Evolutionary conservation across 1,140 invertebrate genomes (phyloP), one percentile per base, ranked within the genome.

Genomic region (Brachionus sp.): DNA sequence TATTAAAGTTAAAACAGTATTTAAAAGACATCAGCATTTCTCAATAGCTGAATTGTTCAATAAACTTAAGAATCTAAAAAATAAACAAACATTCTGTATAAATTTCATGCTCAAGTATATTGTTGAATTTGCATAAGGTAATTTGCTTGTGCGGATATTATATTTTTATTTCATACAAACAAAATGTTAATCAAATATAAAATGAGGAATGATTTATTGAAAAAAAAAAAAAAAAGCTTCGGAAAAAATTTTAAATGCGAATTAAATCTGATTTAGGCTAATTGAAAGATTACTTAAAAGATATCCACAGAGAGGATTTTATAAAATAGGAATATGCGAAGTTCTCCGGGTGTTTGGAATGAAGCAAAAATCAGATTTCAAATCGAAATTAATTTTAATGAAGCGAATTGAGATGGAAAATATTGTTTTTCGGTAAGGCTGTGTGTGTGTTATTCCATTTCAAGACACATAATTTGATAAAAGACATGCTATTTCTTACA

Each of bases 161-260:
- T 23, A 57, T 5, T 57, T 57, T 57, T 57, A 23, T 5, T 57
- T 19, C 16, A 19, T 57, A 57, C 19, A 57, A 57, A 57, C 50
- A 57, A 57, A 57, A 57, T 57, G 19, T 57, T 57, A 50, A 57
- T 57, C 50, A 57, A 57, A 57, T 23, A 57, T 57, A 57, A 57
- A 57, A 57, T 25, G 16, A 57, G 19, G 19, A 57, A 57, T 57
- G 50, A 57, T 25, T 57, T 25, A 57, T 57, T 7, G 50, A 57
- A 57, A 19, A 57, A 19, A 19, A 57, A 19, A 57, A 19, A 19
- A 23, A 57, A 25, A 29, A 29, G 29, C 16, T 23, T 9, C 9
- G 50, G 19, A 7, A 42, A 57, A 57, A 19, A 57, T 57, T 25
- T 16, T 19, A 57, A 57, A n/a, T 16, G 29, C 29, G 19, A 23